Base-by-base conservation (phyloP, 2,797 vertebrate species). In the Xenopus petersii region DNA sequence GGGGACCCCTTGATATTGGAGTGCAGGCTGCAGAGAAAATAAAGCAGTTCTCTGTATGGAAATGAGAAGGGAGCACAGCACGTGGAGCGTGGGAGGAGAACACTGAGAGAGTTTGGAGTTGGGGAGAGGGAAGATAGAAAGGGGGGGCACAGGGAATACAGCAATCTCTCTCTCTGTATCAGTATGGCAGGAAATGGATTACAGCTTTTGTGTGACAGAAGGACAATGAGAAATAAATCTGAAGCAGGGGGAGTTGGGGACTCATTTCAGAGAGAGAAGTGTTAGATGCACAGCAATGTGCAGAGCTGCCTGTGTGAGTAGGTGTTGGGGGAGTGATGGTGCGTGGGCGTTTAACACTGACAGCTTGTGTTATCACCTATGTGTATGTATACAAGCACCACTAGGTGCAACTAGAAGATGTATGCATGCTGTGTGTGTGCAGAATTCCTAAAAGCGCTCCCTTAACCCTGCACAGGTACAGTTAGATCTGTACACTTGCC, bases 291-390 rank as follows among this genome's bases (percentile, higher is more conserved):
- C 17, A 21, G 68, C 10, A 9, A n/a, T 73, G 66, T 64, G 71
- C 70, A 59, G 56, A 70, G 65, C 64, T 60, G 58, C 13, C 4
- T 60, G 17, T 60, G 17, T 21, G 70, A 73, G 76, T 79, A 74
- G 76, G 76, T 79, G 71, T 72, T 59, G 36, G 12, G 76, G 76
- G 76, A 49, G 71, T 73, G 66, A 65, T 59, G n/a, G 26, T 60
- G 67, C 56, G 76, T 79, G 55, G 76, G 76, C 12, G 76, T 46
- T 21, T 49, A 79, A 61, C 71, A 65, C 60, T 70, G 71, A 69
- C 76, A 79, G 76, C 76, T 79, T 79, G 67, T 79, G 76, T 79
- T 79, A 79, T 67, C 76, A 79, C 76, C 76, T 79, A 70, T 74
- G 66, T 79, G 76, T 79, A 65, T 79, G 67, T 74, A 79, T 79